A percentile compares a stretch with the other conserved stretches of the same genome.
Conservation (phyloP, 2,113 vertebrate genomes). For the Physeter macrocephalus region DNA sequence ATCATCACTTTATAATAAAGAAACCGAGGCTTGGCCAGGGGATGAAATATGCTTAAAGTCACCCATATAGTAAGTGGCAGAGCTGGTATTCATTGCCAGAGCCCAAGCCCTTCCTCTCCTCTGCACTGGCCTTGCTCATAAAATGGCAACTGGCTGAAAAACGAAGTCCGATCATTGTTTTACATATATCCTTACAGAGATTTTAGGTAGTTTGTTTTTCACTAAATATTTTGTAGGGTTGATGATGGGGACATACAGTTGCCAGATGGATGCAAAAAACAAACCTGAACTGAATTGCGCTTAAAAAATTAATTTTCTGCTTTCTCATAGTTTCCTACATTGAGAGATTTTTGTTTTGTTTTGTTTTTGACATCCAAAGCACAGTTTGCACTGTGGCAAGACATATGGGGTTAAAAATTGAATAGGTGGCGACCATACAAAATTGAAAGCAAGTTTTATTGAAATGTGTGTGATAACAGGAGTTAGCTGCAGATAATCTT, state of each 20-base stretch:
- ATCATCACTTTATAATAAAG: background rate
- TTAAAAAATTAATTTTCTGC: background rate
- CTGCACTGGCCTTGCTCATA: background rate
- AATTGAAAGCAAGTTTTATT: background rate
- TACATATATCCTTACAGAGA: background rate
- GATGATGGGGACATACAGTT: background rate
- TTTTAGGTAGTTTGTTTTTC: background rate
- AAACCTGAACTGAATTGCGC: background rate
- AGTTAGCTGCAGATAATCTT: background rate
- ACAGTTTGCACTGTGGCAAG: background rate
- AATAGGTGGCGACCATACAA: background rate
- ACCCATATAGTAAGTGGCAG: background rate
- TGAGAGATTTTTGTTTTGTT: background rate
- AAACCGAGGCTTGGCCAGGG: background rate
- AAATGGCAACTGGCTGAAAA: background rate
- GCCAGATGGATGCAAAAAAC: background rate
- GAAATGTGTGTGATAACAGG: background rate
- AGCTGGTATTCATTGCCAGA: background rate
- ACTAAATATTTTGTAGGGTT: background rate
- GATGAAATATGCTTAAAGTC: background rate
- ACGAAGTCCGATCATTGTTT: background rate
- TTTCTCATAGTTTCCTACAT: background rate
- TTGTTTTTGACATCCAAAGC: background rate
- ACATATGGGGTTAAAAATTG: background rate
- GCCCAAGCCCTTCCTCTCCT: too few relatives aligned